Percentiles rank a stretch among this genome's conserved stretches.
phyloP scores from a whole-genome alignment of 2,888 invertebrate species.

The Athetis lepigone region DNA sequence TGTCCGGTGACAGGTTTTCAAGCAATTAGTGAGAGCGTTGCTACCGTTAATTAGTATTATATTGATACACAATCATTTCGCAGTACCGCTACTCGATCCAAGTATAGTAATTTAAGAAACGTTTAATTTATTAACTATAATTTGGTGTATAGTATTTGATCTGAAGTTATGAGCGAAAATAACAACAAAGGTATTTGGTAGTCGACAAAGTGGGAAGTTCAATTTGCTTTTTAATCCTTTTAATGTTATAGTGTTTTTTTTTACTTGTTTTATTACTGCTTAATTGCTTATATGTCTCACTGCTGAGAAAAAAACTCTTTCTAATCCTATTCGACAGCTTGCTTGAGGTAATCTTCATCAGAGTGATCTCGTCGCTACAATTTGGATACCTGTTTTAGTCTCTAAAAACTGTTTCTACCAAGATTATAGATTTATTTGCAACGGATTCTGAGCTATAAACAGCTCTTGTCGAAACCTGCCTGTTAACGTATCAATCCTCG shows the following conservation, averaged over 20 bases:
- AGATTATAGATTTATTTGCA: background rate
- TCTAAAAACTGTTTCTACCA: no score
- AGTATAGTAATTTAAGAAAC: constrained; percentile 6
- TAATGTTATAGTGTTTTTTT: no score
- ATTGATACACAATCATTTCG: constrained; percentile 16
- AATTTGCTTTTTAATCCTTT: no score
- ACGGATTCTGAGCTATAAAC: constrained; percentile 11
- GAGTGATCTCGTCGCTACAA: background rate
- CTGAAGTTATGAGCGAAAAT: background rate
- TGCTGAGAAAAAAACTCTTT: no score
- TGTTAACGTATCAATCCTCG: constrained; percentile 55
- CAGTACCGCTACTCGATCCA: background rate
- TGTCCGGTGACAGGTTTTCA: constrained; percentile 37
- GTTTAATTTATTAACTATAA: background rate
- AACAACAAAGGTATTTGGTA: no score
- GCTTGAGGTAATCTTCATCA: no score
- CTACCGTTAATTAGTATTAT: constrained; percentile 14
- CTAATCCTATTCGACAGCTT: no score
- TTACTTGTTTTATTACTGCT: no score
- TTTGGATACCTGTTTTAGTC: no score
- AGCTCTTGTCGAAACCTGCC: constrained; percentile 42
- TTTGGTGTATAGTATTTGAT: background rate
- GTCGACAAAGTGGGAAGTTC: no score
- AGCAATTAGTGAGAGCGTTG: constrained; percentile 34
- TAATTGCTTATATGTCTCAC: no score